phyloP scores from a whole-genome alignment of 2,797 vertebrate species.

The Crocidura indochinensis region DNA sequence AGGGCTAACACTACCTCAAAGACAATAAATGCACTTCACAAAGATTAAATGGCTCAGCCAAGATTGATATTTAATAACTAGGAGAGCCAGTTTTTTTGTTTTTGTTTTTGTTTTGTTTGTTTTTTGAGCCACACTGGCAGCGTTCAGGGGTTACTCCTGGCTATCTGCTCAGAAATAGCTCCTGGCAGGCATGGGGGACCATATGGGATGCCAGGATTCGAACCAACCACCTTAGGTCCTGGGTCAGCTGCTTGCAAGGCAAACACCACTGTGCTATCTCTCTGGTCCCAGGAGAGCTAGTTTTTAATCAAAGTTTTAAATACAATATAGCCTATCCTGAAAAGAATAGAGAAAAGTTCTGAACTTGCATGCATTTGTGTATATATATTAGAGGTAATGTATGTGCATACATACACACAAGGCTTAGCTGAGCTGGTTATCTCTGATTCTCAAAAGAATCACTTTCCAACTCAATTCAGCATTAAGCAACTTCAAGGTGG shows the following conservation, averaged over 20 bases:
- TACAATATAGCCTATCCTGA: conserved; percentile 9
- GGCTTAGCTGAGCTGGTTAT: not conserved
- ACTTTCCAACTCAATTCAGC: not conserved
- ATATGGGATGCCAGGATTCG: no score
- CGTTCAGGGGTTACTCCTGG: no score
- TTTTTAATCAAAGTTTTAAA: conserved; percentile 17
- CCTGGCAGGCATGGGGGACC: no score
- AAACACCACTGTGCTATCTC: no score
- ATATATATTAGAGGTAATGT: not conserved
- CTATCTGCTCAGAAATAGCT: no score
- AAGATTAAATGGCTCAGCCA: not conserved
- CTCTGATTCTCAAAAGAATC: not conserved
- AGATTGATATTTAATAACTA: not conserved
- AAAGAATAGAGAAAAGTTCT: not conserved
- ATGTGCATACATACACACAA: not conserved
- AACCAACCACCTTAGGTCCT: no score
- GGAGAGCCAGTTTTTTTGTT: not conserved
- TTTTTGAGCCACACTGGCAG: no score
- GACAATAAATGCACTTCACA: no score
- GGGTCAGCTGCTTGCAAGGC: no score
- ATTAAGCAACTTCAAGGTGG: not conserved
- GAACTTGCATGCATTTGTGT: no score
- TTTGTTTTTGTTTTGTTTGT: no score
- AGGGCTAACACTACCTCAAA: not conserved
- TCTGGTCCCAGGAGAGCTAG: not conserved